Evolutionary conservation across 2,113 vertebrate species (phyloP).

Genomic region (Heterocephalus glaber): DNA sequence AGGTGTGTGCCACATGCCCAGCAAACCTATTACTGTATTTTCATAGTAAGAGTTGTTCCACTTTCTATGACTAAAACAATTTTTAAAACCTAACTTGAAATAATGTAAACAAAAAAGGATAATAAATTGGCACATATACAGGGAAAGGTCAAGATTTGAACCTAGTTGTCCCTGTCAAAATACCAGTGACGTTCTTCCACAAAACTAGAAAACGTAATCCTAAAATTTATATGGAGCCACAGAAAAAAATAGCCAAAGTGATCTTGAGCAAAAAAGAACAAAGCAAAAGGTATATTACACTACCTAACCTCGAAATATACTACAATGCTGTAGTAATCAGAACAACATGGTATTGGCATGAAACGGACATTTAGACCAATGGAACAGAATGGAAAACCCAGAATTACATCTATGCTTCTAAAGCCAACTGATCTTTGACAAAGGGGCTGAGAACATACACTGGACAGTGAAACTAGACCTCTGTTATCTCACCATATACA

Average conservation of each 20-base stretch:
- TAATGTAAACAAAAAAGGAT: background rate
- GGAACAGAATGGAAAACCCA: background rate
- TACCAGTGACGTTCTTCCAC: background rate
- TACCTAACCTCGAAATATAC: background rate
- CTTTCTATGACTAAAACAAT: background rate
- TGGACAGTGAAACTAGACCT: background rate
- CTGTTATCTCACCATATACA: background rate
- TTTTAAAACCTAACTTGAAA: constrained; percentile 18
- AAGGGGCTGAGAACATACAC: background rate
- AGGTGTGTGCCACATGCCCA: background rate
- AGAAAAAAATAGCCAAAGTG: background rate
- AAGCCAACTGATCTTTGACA: background rate
- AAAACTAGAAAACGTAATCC: background rate
- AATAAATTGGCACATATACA: background rate
- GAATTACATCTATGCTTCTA: background rate
- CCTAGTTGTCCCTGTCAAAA: background rate
- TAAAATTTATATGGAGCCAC: background rate
- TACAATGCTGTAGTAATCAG: background rate
- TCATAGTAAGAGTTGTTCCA: background rate
- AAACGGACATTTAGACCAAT: background rate
- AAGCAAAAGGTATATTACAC: background rate
- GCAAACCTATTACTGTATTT: background rate
- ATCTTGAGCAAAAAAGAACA: background rate
- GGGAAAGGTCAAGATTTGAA: background rate
- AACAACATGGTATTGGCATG: background rate